Evolutionary conservation across 2,797 vertebrate genomes (phyloP).

Genomic region (Anomalospiza imberbis): DNA sequence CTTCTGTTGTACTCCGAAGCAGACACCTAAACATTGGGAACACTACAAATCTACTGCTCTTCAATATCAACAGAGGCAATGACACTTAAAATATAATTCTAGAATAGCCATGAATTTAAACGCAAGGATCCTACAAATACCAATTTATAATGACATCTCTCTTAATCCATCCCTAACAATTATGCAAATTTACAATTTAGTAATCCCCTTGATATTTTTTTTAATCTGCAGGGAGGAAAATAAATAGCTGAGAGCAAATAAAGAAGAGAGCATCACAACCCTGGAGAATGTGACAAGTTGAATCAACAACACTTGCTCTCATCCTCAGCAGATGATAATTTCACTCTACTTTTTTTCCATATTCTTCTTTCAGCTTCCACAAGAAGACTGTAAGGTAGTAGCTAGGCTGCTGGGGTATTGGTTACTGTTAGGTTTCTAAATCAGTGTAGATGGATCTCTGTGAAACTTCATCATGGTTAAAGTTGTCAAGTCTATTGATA

Average conservation of each 20-base stretch:
- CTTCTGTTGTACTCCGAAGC: background rate
- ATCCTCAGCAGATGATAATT: background rate
- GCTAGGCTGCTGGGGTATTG: background rate
- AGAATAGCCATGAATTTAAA: background rate
- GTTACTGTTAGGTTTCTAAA: background rate
- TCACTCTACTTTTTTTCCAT: background rate
- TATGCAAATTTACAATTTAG: background rate
- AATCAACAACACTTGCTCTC: background rate
- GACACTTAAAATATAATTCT: background rate
- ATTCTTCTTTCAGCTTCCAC: background rate
- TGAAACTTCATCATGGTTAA: background rate
- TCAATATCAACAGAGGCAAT: background rate
- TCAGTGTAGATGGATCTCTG: background rate
- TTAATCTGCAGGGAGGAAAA: background rate
- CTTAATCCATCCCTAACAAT: background rate
- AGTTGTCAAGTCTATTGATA: background rate
- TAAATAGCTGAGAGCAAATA: background rate
- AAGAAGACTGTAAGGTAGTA: background rate
- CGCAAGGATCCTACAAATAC: background rate
- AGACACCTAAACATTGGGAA: background rate
- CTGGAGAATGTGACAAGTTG: background rate
- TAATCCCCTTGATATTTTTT: background rate
- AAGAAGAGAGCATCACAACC: background rate
- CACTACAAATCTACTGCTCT: background rate
- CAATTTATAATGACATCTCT: background rate